Base-by-base conservation (phyloP, 1,140 invertebrate species). In the Rhyzopertha dominica region DNA sequence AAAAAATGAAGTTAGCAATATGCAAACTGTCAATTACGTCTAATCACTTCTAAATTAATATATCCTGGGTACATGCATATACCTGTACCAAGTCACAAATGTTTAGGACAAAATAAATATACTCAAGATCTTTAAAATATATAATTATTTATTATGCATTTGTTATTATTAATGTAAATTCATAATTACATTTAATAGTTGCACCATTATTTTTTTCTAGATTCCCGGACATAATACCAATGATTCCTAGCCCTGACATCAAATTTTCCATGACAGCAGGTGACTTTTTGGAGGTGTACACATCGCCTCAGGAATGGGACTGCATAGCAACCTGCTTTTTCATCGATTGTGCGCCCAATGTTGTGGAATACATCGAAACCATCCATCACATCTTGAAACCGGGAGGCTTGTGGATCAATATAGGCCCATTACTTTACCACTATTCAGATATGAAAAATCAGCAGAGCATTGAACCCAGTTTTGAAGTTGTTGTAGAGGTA, bases 301-400 rank as follows among this genome's bases (percentile, higher is more conserved):
- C 57, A 10, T 42, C 54, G 13, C 65, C 74, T 1, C 78, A 87
- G 51, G 72, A 81, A 23, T 98, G 92, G 86, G 82, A 97, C 62
- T 95, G 90, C 64, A 81, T 99, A 1, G 88, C 88, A 0, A 95
- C 95, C 0, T 96, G 95, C 56, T 99, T 99, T 70, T 99, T 99
- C 65, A 90, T 99, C 43, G 96, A 99, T 66, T 99, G 96, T 63
- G 95, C 95, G 10, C 86, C 90, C 39, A 98, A 98, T 68, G 84
- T 98, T 4, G 85, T 98, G 18, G 82, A 86, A 48, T 98, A 97
- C 59, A 85, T 99, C 32, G 92, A 98, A 72, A 87, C 84, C 14
- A 98, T 98, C 61, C 92, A 85, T 66, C 80, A 82, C 42, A 95
- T 98, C 60, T 67, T 99, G 2, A 87, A 89, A 67, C 89, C 90